Evolutionary conservation across 2,113 vertebrate genomes (phyloP).

Genomic region (Vulpes ferrilata): DNA sequence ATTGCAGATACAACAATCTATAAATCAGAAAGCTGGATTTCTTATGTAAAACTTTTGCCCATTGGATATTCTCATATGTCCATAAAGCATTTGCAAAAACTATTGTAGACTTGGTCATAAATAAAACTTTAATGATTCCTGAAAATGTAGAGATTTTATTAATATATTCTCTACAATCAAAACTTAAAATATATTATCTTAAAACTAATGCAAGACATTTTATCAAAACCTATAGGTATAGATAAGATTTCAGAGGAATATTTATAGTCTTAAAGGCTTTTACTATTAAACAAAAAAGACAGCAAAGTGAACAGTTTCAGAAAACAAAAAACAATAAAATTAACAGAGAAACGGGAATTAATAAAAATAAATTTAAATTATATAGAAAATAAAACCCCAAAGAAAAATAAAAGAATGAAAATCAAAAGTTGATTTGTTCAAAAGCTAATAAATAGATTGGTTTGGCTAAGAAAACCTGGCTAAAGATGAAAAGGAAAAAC

Average conservation of each 20-base stretch:
- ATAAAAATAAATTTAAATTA: constrained; percentile 22
- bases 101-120: background rate
- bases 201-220: constrained; percentile 30
- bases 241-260: background rate
- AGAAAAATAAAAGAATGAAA: constrained; percentile 25
- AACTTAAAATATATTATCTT: background rate
- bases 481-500: background rate
- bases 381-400: background rate
- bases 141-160: background rate
- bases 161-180: background rate
- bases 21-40: background rate
- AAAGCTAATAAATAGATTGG: background rate
- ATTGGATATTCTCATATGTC: background rate
- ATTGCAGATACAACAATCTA: background rate
- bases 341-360: background rate
- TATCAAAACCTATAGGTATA: background rate
- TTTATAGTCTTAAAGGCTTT: background rate
- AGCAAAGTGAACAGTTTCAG: background rate
- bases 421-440: background rate
- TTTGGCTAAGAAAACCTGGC: background rate
- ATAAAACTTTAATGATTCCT: background rate
- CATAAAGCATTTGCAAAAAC: constrained; percentile 16
- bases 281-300: background rate
- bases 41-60: background rate
- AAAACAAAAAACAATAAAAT: background rate